These are phyloP conservation scores for Geotrupes spiniger DNA, from an alignment of 2,888 invertebrate species.

Conservation along the genomic window DNA sequence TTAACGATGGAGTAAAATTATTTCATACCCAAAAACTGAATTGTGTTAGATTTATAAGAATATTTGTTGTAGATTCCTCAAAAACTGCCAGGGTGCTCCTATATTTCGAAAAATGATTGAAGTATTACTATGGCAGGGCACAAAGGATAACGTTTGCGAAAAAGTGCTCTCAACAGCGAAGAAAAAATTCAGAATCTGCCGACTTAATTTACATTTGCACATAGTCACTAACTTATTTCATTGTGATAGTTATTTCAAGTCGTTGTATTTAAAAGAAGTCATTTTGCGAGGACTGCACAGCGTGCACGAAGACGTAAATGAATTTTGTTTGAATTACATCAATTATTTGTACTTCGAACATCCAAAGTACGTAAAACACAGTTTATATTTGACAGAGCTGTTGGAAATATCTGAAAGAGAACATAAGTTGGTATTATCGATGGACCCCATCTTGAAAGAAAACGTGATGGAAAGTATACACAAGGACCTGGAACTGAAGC, in stretches of 20 bases:
- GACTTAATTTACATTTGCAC: slow-evolving; percentile 17
- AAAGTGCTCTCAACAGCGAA: slow-evolving; percentile 17
- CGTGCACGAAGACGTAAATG: slow-evolving; percentile 11
- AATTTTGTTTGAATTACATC: slow-evolving; percentile 23
- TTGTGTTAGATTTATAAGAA: background rate
- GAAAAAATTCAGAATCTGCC: slow-evolving; percentile 16
- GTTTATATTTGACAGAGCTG: slow-evolving; percentile 14
- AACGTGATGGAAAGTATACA: slow-evolving; percentile 17
- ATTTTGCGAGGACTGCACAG: slow-evolving; percentile 12
- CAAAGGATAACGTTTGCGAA: slow-evolving; percentile 6
- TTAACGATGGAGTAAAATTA: background rate
- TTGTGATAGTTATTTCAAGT: slow-evolving; percentile 19
- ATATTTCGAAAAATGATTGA: slow-evolving; percentile 14
- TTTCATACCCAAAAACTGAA: too few relatives aligned
- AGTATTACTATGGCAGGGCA: slow-evolving; percentile 19
- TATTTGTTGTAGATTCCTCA: slow-evolving; percentile 14
- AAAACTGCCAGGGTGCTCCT: slow-evolving; percentile 12
- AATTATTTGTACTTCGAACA: slow-evolving; percentile 20
- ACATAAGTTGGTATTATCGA: slow-evolving; percentile 18
- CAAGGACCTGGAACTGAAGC: slow-evolving; percentile 8
- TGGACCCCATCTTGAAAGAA: slow-evolving; percentile 17
- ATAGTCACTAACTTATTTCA: slow-evolving; percentile 16
- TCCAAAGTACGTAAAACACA: slow-evolving; percentile 12
- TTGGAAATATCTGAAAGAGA: slow-evolving; percentile 20
- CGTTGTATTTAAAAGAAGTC: slow-evolving; percentile 18